Base-by-base conservation (phyloP, 2,797 vertebrate genomes). In the Chanos chanos region DNA sequence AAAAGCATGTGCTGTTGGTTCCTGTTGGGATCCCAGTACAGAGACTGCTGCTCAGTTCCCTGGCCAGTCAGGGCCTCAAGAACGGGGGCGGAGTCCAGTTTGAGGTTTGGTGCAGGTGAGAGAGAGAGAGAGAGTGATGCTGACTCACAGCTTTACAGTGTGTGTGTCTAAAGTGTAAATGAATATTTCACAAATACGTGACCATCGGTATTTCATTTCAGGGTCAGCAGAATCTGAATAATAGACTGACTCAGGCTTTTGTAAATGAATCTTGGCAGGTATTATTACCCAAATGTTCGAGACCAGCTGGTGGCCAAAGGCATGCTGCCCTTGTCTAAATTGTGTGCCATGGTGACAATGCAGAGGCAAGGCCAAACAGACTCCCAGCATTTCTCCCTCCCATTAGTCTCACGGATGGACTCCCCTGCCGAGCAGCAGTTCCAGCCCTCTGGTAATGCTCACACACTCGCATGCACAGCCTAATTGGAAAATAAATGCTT, bases 61-160 rank as follows among this genome's bases (percentile, higher is more conserved):
- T 94, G 65, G 90, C 87, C 25, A 69, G 78, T 52, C 83, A 86
- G 31, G 89, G 90, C 6, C 68, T 80, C 0, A 62, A 76, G 21
- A 81, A 80, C 39, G 88, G 87, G 57, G 90, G 90, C 33, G 94
- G 95, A 44, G 78, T 99, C 68, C 90, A 90, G 37, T 99, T 99
- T 83, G 95, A 99, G 85, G 87, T 98, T 59, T 98, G 97, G 96
- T 99, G 94, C 92, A 95, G 96, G 97, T 98, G 86, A 27, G 43
- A 13, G 3, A 40, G n/a, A n/a, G n/a, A n/a, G n/a, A n/a, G n/a
- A n/a, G n/a, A n/a, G n/a, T n/a, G n/a, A n/a, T n/a, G n/a, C n/a
- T n/a, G n/a, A 25, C 9, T 21, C 40, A 40, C 10, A 12, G 7
- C 7, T 18, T 40, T 40, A 30, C 30, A 8, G 2, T 37, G 6